Evolutionary conservation across 2,888 invertebrate species (phyloP), one percentile per base, ranked within the genome.

Genomic region (Drosophila dives): DNA sequence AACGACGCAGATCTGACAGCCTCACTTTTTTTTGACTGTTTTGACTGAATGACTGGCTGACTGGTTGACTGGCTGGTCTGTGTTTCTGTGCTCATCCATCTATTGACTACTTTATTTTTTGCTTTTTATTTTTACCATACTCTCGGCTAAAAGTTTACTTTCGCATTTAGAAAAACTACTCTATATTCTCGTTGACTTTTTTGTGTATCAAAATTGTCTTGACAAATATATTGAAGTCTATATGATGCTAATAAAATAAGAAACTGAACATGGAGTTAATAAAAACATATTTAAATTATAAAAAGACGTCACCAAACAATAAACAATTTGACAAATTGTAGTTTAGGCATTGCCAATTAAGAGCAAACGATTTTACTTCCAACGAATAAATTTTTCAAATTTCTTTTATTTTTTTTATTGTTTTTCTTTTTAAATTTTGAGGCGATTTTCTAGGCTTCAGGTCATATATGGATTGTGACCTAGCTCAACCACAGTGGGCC

Each of bases 401-500:
- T 20, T 12, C 2, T 6, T 12, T 20, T 7, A 1, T 20, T 12
- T 2, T 45, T 12, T 20, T 20, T 20, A 6, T 20, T 20, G 20
- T 3, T 45, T 23, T 2, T 7, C 23, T 8, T 7, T 23, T 8
- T 23, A 15, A 45, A 15, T 45, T 15, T 8, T 1, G 15, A 15
- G 15, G 8, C 15, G 45, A 8, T 45, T 45, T 45, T 3, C 12
- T 23, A 8, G 8, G 45, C 45, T 45, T 45, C 1, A 15, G 45
- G 23, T 23, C 23, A 15, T 45, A 23, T 42, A 23, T 45, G n/a
- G 10, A 17, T 42, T 26, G n/a, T 54, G 48, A 40, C 34, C 51
- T 38, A 38, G 45, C 40, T 20, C 23, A 40, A 42, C 50, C 56
- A 36, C 23, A 58, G 58, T 53, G 51, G 68, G 68, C 59, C 68